These are phyloP conservation scores for Cecropterus lyciades DNA, from an alignment of 1,140 invertebrate species.

Conservation along the genomic window DNA sequence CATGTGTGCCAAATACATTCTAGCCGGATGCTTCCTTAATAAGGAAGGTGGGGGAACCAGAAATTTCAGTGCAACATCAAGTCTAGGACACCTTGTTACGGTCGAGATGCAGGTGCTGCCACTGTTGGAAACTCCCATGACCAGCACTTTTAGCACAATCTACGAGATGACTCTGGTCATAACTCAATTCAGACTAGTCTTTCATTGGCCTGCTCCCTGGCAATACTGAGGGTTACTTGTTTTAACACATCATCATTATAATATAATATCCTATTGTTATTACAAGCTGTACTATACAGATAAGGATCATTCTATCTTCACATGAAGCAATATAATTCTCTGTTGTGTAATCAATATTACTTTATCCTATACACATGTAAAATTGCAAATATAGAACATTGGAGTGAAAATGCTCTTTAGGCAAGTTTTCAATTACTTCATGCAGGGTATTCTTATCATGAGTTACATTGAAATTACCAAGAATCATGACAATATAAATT, in stretches of 20 bases:
- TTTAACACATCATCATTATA: background rate
- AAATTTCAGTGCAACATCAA: slow-evolving; percentile 62
- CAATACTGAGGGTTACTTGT: slow-evolving; percentile 68
- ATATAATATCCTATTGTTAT: too few species aligned
- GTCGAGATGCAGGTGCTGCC: slow-evolving; percentile 54
- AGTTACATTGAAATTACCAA: too few species aligned
- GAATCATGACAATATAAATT: too few species aligned
- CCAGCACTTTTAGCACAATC: slow-evolving; percentile 82
- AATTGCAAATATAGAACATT: too few species aligned
- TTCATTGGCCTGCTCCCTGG: slow-evolving; percentile 77
- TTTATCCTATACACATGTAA: too few species aligned
- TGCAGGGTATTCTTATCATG: too few species aligned
- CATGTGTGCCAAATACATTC: slow-evolving; percentile 69
- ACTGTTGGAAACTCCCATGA: slow-evolving; percentile 80
- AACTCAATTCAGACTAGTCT: slow-evolving; percentile 86
- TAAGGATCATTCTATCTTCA: too few species aligned
- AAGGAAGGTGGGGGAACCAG: slow-evolving; percentile 81
- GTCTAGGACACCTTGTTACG: slow-evolving; percentile 61
- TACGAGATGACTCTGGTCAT: slow-evolving; percentile 78
- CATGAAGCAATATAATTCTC: too few species aligned
- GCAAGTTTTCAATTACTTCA: too few species aligned
- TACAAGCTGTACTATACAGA: too few species aligned
- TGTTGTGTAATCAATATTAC: too few species aligned
- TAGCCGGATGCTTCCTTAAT: slow-evolving; percentile 78
- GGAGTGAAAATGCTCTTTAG: too few species aligned